phyloP scores from a whole-genome alignment of 2,113 vertebrate species.

The Coryphaenoides rupestris region DNA sequence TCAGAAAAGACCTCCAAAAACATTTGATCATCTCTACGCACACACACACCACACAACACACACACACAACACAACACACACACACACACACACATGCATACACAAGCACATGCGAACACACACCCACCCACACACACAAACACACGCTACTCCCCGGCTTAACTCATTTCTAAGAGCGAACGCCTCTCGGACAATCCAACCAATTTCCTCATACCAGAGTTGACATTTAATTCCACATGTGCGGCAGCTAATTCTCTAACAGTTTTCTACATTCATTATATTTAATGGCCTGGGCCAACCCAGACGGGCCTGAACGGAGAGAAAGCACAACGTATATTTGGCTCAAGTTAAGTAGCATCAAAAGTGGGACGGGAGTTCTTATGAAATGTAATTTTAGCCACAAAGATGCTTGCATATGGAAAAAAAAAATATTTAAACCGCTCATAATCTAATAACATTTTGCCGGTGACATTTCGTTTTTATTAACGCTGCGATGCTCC shows the following conservation, averaged over 20 bases:
- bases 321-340: background rate
- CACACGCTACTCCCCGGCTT: conserved; percentile 46
- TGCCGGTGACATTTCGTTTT: background rate
- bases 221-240: conserved; percentile 67
- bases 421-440: background rate
- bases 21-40: conserved; percentile 54
- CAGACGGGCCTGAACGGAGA: background rate
- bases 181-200: conserved; percentile 54
- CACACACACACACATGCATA: conserved; percentile 50
- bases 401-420: background rate
- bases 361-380: background rate
- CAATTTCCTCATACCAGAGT: conserved; percentile 54
- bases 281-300: conserved; percentile 40
- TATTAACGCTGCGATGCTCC: background rate
- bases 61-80: conserved; percentile 51
- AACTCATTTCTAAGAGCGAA: conserved; percentile 50
- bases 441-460: background rate
- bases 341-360: background rate
- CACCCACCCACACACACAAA: conserved; percentile 42
- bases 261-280: conserved; percentile 50
- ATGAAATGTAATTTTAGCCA: background rate
- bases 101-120: conserved; percentile 13
- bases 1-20: conserved; percentile 43
- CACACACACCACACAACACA: conserved; percentile 42
- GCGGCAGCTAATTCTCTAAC: conserved; percentile 28